Percentiles rank a stretch among this genome's conserved stretches.
These are phyloP conservation scores for Siphlonurus alternatus DNA, from an alignment of 2,888 invertebrate genomes.

Conservation along the genomic window DNA sequence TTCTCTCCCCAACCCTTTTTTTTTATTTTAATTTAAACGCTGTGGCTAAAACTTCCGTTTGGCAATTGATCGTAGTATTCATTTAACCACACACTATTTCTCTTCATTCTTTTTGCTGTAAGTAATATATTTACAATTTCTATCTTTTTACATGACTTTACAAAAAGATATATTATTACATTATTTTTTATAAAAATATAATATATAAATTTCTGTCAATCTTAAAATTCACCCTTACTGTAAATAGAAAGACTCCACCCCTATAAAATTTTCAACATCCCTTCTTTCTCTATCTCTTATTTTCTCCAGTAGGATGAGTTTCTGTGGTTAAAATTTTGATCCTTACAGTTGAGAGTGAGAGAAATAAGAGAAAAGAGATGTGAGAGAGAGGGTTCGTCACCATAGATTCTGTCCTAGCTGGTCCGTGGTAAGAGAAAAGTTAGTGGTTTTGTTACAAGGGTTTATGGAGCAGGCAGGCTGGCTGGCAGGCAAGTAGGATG, in stretches of 20 bases:
- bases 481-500: background rate
- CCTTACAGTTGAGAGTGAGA: background rate
- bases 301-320: too few relatives aligned
- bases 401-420: background rate
- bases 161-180: background rate
- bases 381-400: background rate
- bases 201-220: too few relatives aligned
- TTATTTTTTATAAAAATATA: background rate
- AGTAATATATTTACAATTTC: background rate
- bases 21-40: background rate
- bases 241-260: too few relatives aligned
- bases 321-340: too few relatives aligned
- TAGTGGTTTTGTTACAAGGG: background rate
- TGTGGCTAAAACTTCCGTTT: background rate
- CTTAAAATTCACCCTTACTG: too few relatives aligned
- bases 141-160: too few relatives aligned
- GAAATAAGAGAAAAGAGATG: background rate
- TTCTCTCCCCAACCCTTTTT: background rate
- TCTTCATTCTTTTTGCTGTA: background rate
- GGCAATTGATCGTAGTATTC: background rate
- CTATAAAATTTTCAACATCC: background rate
- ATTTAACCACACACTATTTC: background rate
- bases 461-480: background rate
- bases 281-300: background rate
- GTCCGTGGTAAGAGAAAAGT: background rate